phyloP scores from a whole-genome alignment of 2,113 vertebrate species.

The Eclectus roratus region DNA sequence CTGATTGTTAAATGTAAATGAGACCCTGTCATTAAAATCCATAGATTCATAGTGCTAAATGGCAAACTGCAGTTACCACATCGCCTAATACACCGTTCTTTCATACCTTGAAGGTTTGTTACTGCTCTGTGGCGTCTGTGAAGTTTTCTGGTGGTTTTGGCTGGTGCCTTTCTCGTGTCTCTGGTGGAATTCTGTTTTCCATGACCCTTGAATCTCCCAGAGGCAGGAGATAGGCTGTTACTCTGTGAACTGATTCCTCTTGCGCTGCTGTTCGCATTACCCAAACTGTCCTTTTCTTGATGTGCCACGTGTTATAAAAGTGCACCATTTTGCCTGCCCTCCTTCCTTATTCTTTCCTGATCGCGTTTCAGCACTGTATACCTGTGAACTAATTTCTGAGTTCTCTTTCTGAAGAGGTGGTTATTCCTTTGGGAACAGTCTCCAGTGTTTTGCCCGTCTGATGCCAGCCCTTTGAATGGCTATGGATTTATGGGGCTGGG shows the following conservation, averaged over 20 bases:
- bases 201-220: neutral
- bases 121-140: neutral
- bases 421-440: slow-evolving; percentile 23
- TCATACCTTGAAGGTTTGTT: slow-evolving; percentile 33
- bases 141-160: neutral
- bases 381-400: neutral
- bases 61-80: slow-evolving; percentile 64
- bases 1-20: slow-evolving; percentile 72
- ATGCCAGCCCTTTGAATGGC: neutral
- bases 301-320: neutral
- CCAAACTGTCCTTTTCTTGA: rapidly evolving
- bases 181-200: neutral
- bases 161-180: neutral
- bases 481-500: slow-evolving; percentile 5
- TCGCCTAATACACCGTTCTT: slow-evolving; percentile 38
- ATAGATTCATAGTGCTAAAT: slow-evolving; percentile 65
- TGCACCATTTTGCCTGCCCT: neutral
- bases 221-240: neutral
- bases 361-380: neutral
- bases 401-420: slow-evolving; percentile 34
- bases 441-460: neutral
- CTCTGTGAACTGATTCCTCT: neutral
- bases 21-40: slow-evolving; percentile 74
- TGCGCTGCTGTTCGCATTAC: neutral
- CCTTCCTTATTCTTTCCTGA: neutral